Percentiles rank a stretch among this genome's conserved stretches.
These are phyloP conservation scores for Limanda limanda DNA, from an alignment of 2,113 vertebrate species.

Conservation along the genomic window DNA sequence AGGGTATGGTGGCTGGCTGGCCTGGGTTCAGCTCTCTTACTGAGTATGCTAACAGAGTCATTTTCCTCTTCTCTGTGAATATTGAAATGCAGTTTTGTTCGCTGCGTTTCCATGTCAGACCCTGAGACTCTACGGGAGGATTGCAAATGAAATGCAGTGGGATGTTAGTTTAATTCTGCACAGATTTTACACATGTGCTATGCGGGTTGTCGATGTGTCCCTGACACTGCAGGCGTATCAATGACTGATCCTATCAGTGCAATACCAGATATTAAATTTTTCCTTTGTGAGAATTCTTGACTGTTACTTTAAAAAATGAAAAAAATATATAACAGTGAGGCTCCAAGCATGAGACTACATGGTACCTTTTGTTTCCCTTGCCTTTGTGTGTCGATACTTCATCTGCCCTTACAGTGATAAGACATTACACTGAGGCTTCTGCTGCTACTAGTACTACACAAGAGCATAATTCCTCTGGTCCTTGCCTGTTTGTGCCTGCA, in stretches of 20 bases:
- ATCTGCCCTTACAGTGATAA: slow-evolving; percentile 68
- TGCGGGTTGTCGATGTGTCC: slow-evolving; percentile 28
- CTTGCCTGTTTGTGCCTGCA: slow-evolving; percentile 61
- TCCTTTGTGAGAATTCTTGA: slow-evolving; percentile 33
- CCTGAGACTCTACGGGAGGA: slow-evolving; percentile 55
- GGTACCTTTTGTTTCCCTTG: slow-evolving; percentile 46
- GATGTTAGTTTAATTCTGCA: slow-evolving; percentile 54
- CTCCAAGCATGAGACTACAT: slow-evolving; percentile 30
- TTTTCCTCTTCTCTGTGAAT: slow-evolving; percentile 70
- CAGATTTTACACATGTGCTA: neutral
- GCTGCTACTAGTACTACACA: slow-evolving; percentile 46
- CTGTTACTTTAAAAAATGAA: neutral
- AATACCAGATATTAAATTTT: slow-evolving; percentile 28
- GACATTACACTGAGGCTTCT: slow-evolving; percentile 51
- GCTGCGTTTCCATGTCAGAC: slow-evolving; percentile 51
- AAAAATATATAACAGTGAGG: neutral
- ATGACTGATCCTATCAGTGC: neutral
- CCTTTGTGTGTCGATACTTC: slow-evolving; percentile 57
- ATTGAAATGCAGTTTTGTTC: slow-evolving; percentile 78
- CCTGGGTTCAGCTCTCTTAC: slow-evolving; percentile 70
- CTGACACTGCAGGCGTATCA: neutral
- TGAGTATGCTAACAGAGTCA: slow-evolving; percentile 75
- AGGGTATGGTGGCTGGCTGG: slow-evolving; percentile 76
- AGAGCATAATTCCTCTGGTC: slow-evolving; percentile 73
- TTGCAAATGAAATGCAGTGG: slow-evolving; percentile 69